Conservation (phyloP, 2,888 invertebrate genomes). For the Chymomyza procnemis region DNA sequence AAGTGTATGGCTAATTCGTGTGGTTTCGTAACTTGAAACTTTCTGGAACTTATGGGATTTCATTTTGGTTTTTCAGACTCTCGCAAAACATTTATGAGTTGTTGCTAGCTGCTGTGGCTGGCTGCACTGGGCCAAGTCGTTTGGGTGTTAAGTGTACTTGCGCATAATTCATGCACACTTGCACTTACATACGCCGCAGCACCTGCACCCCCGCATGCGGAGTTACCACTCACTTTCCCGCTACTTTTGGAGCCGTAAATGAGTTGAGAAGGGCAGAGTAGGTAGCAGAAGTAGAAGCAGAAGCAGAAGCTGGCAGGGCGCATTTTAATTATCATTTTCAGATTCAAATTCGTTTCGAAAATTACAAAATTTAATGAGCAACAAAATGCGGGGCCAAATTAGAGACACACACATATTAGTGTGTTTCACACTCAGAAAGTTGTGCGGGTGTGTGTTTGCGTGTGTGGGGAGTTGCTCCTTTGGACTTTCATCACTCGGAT, state of each 20-base stretch:
- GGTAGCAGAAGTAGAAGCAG: neutral
- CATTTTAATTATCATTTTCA: slow-evolving; percentile 68
- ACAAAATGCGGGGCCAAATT: slow-evolving; percentile 50
- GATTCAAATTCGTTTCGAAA: slow-evolving; percentile 48
- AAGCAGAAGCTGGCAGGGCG: slow-evolving; percentile 26
- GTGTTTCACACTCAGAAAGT: slow-evolving; percentile 23
- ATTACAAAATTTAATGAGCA: slow-evolving; percentile 67
- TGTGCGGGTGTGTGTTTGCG: slow-evolving; percentile 26
- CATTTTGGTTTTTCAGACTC: slow-evolving; percentile 32
- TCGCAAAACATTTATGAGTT: slow-evolving; percentile 61
- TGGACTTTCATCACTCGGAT: neutral
- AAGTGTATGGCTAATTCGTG: too few relatives aligned
- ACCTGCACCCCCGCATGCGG: slow-evolving; percentile 9
- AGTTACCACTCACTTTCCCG: too few relatives aligned
- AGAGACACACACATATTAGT: slow-evolving; percentile 38
- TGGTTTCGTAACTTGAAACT: too few relatives aligned
- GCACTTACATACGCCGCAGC: slow-evolving; percentile 19
- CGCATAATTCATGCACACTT: slow-evolving; percentile 60
- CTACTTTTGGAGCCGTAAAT: too few relatives aligned
- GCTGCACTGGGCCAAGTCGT: slow-evolving; percentile 29
- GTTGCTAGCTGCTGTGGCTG: slow-evolving; percentile 11
- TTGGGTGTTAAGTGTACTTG: slow-evolving; percentile 67
- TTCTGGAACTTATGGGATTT: too few relatives aligned
- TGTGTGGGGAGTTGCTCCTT: neutral
- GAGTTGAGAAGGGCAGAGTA: neutral